Evolutionary conservation across 2,797 vertebrate genomes (phyloP).

Genomic region (Acrossocheilus wenchowensis): DNA sequence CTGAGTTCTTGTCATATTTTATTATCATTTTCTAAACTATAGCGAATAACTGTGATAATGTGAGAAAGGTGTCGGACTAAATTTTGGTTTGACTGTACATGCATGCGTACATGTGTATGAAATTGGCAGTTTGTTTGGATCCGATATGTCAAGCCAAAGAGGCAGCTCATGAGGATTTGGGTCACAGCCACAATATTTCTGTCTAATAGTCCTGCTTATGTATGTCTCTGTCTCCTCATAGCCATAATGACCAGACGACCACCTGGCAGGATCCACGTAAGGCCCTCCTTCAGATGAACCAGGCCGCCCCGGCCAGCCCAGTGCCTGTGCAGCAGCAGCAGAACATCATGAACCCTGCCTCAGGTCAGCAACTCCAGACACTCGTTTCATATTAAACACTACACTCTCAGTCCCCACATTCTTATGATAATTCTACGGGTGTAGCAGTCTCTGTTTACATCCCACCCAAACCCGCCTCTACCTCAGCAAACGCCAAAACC

Average conservation of each 20-base stretch:
- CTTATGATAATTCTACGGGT: conserved; percentile 35
- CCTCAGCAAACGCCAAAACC: conserved; percentile 21
- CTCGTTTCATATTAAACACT: conserved; percentile 9
- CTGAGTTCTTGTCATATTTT: too few relatives aligned
- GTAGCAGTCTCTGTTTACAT: conserved; percentile 32
- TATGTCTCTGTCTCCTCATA: conserved; percentile 66
- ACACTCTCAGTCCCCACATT: conserved; percentile 11
- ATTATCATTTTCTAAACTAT: background rate
- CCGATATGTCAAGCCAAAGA: background rate
- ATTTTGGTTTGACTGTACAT: background rate
- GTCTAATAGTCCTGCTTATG: background rate
- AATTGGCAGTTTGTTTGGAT: background rate
- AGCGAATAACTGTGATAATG: background rate
- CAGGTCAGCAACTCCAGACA: conserved; percentile 74
- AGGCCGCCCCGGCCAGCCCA: conserved; percentile 85
- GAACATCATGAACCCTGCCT: conserved; percentile 89
- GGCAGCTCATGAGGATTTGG: background rate
- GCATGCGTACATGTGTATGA: background rate
- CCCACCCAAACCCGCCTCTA: conserved; percentile 17
- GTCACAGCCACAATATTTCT: background rate
- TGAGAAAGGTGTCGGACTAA: background rate
- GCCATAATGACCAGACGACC: conserved; percentile 96
- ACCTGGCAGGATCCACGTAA: conserved; percentile 99
- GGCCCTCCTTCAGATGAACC: conserved; percentile 92
- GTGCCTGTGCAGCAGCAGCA: conserved; percentile 87